Base-by-base conservation (phyloP, 2,113 vertebrate genomes). In the Thomomys bottae region DNA sequence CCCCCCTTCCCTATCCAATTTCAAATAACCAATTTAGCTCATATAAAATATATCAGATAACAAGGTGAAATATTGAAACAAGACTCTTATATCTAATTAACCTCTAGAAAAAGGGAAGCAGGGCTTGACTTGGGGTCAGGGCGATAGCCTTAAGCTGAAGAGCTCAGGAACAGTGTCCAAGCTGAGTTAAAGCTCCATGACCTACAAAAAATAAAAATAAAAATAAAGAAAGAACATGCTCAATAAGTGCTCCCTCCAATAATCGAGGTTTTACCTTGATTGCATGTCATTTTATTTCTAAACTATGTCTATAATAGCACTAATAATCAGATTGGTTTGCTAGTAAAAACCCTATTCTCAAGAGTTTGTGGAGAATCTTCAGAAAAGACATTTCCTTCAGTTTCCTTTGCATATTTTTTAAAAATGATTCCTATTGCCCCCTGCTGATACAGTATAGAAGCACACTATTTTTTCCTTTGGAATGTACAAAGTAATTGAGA, bases 391-490 rank as follows among this genome's bases (percentile, higher is more conserved):
- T 38, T n/a, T 64, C 86, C 59, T 71, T 84, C 23, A 64, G 66
- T 2, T 4, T 38, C 77, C 20, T 61, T 67, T 21, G 15, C 34
- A 7, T 78, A 61, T 18, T 66, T 28, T 84, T 93, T 93, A 30
- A 12, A 12, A 61, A 21, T 94, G 89, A 94, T 84, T 87, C 42
- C 71, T 95, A 96, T 24, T 96, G 80, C 68, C 91, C 92, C 80
- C 94, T 97, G 92, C 95, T 97, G 94, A 92, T 57, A 34, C 0
- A 2, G 76, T 1, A 1, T 2, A 68, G 40, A 96, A 96, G 86
- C 71, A 94, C 6, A 76, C 2, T 21, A 12, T 73, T 23, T 59
- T 89, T 96, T 87, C 32, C 23, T 89, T 63, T 15, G 23, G 7
- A 91, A 63, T 76, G 79, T 63, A 67, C 38, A 24, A 68, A 85